These are phyloP conservation scores for Dolichotis patagonum DNA, from an alignment of 2,113 vertebrate species.

Conservation along the genomic window DNA sequence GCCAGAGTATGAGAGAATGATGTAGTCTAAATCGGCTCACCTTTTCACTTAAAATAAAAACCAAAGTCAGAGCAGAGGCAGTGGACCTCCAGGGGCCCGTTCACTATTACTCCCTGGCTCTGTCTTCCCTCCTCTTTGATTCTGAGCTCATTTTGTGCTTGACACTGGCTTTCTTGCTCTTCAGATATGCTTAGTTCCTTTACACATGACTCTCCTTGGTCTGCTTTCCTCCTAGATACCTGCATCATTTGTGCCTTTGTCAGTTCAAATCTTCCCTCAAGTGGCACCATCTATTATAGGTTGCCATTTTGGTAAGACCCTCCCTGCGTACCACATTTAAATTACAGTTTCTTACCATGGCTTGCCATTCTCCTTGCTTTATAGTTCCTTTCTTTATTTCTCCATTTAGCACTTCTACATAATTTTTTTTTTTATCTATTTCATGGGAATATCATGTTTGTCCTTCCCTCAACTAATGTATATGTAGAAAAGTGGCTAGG, in stretches of 20 bases:
- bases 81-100: fast-evolving
- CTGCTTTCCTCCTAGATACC: background rate
- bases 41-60: background rate
- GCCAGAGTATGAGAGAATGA: background rate
- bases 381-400: background rate
- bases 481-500: background rate
- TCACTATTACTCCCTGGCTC: background rate
- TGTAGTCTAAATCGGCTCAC: background rate
- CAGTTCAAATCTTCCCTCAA: background rate
- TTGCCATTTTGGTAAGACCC: background rate
- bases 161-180: background rate
- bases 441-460: background rate
- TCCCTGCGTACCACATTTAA: background rate
- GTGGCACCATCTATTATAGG: background rate
- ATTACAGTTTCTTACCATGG: background rate
- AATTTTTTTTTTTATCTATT: background rate
- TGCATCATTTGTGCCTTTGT: background rate
- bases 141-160: background rate
- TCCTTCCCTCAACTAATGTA: background rate
- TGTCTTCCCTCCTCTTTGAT: background rate
- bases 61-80: background rate
- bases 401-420: background rate
- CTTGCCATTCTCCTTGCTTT: background rate
- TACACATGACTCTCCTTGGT: background rate
- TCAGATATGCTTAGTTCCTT: background rate